Evolutionary conservation across 2,888 invertebrate genomes (phyloP).

Genomic region (Byasa hedistus): DNA sequence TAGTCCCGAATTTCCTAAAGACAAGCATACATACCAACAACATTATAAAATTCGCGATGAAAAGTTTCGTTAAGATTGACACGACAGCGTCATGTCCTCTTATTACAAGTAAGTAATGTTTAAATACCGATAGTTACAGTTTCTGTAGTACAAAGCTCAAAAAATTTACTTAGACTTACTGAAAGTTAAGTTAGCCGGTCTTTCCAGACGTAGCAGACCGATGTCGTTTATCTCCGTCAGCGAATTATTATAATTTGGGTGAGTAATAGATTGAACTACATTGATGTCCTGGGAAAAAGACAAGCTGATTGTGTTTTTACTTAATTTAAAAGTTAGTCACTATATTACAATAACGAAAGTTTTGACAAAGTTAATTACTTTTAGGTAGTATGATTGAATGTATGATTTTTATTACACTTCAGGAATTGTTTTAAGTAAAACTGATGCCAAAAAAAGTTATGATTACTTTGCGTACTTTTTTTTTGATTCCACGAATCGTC

Average conservation of each 20-base stretch:
- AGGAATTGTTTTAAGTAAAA: too few relatives aligned
- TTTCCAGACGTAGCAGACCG: constrained; percentile 14
- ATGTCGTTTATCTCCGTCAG: constrained; percentile 8
- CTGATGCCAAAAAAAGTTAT: too few relatives aligned
- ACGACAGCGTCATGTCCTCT: not conserved
- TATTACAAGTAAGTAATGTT: too few relatives aligned
- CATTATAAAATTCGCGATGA: not conserved
- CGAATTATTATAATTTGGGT: not conserved
- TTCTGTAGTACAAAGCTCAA: not conserved
- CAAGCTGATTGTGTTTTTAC: not conserved
- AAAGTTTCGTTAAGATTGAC: not conserved
- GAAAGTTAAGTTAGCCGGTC: constrained; percentile 7
- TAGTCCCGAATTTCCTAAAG: constrained; percentile 12
- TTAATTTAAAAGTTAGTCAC: too few relatives aligned
- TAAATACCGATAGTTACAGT: not conserved
- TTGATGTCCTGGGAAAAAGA: constrained; percentile 12
- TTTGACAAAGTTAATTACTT: too few relatives aligned
- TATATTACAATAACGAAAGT: too few relatives aligned
- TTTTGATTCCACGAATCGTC: too few relatives aligned
- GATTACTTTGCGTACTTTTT: too few relatives aligned
- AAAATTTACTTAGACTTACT: constrained; percentile 14
- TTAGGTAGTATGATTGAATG: too few relatives aligned
- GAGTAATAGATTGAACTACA: not conserved
- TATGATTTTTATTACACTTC: too few relatives aligned
- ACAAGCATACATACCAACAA: not conserved